Evolutionary conservation across 2,113 vertebrate species (phyloP), one percentile per base, ranked within the genome.

Genomic region (Dendropsophus ebraccatus): DNA sequence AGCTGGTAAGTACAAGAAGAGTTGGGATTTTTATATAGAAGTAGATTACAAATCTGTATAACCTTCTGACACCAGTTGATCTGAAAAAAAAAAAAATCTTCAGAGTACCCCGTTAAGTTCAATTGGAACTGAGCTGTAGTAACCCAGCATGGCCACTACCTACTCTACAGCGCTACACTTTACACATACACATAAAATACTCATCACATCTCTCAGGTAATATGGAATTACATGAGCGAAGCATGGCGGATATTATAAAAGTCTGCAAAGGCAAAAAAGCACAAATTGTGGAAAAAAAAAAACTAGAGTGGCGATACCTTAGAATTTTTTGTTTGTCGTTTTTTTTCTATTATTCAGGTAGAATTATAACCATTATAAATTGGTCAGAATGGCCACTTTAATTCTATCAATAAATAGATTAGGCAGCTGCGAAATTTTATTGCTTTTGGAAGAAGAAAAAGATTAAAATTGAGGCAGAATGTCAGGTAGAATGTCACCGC

Each of bases 381-480:
- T 70, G 67, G 32, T 23, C 6, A 8, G 32, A 37, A 11, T 37
- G 67, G 67, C 10, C 19, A 70, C 67, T 70, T 70, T 70, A 32
- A 70, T 70, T 23, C 67, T 70, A 50, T 49, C 60, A 41, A 81
- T 81, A 81, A 67, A 45, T 65, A 62, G 37, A 81, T 47, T 47
- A 81, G 6, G 37, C 11, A 7, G 13, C n/a, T 49, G 2, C 8
- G 54, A 81, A 65, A 45, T 81, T 28, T 37, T 62, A 65, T 67
- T 81, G 79, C 79, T 65, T 81, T 47, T 47, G 23, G 41, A 17
- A 67, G 41, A 49, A 81, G 25, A 67, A 47, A 52, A 52, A 52
- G 28, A 76, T 50, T 76, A n/a, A 19, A 62, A 14, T 13, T 70
- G 67, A 23, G 25, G 19, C 67, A 41, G 67, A 70, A 70, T 65